These are phyloP conservation scores for Oreochromis niloticus DNA, from an alignment of 2,113 vertebrate genomes.

Conservation along the genomic window DNA sequence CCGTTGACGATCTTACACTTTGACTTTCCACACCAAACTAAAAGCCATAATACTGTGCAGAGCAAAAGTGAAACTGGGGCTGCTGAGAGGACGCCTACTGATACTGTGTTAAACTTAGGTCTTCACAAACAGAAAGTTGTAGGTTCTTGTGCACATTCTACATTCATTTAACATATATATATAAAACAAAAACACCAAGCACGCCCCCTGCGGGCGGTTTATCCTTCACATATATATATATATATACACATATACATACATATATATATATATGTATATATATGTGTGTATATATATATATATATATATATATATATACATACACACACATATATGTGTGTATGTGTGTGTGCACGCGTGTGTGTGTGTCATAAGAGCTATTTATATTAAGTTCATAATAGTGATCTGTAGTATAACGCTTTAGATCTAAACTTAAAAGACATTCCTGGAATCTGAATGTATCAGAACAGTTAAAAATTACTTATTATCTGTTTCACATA, in stretches of 20 bases:
- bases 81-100: neutral
- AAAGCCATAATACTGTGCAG: conserved; percentile 22
- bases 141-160: neutral
- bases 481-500: neutral
- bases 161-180: neutral
- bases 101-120: neutral
- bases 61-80: conserved; percentile 43
- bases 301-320: fast-evolving
- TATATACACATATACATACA: too few species aligned
- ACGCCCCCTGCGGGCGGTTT: too few species aligned
- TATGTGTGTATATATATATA: too few species aligned
- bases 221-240: too few species aligned
- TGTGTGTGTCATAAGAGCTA: neutral
- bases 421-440: neutral
- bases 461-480: neutral
- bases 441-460: neutral
- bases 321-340: fast-evolving
- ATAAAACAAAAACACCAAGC: too few species aligned
- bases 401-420: neutral
- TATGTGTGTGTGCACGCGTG: too few species aligned
- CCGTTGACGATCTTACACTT: conserved; percentile 66
- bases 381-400: neutral
- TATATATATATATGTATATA: too few species aligned
- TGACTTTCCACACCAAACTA: conserved; percentile 76
- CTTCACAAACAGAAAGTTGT: neutral